These are phyloP conservation scores for Chaunax sp. DNA, from an alignment of 2,797 vertebrate species.

Conservation along the genomic window DNA sequence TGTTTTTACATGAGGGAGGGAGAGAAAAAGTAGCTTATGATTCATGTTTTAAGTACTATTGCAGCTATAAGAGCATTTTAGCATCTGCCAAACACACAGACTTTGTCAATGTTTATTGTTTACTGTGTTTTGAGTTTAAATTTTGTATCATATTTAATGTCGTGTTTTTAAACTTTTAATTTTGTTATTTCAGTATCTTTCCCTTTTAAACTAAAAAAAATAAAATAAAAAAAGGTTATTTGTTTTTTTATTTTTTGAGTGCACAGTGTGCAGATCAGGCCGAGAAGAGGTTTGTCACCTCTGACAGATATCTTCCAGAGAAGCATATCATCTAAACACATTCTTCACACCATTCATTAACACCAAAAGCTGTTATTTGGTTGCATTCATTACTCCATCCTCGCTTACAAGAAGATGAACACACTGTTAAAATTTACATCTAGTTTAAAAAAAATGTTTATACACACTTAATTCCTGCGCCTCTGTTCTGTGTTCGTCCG, in stretches of 20 bases:
- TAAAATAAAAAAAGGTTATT: not conserved
- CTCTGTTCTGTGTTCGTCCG: conserved; percentile 61
- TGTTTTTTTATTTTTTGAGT: not conserved
- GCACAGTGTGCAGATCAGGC: not conserved
- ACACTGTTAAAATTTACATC: conserved; percentile 25
- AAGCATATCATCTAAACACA: conserved; percentile 10
- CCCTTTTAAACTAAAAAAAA: too few relatives aligned
- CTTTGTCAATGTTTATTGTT: not conserved
- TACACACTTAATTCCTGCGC: conserved; percentile 36
- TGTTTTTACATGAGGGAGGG: not conserved
- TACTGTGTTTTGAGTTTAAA: too few relatives aligned
- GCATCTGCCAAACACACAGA: conserved; percentile 32
- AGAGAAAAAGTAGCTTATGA: conserved; percentile 11
- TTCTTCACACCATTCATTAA: conserved; percentile 3
- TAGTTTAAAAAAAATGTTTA: conserved; percentile 28
- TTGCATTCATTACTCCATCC: conserved; percentile 18
- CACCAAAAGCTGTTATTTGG: conserved; percentile 21
- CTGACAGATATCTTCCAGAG: conserved; percentile 1
- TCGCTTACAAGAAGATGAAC: conserved; percentile 28
- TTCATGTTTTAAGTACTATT: conserved; percentile 17
- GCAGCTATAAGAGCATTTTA: conserved; percentile 36
- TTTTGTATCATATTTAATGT: not conserved
- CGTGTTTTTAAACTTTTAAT: conserved; percentile 7
- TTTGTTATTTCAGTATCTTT: too few relatives aligned
- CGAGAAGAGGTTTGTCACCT: not conserved